phyloP scores from a whole-genome alignment of 92 coral and sea anemone genomes.

The Paragorgia papillata region DNA sequence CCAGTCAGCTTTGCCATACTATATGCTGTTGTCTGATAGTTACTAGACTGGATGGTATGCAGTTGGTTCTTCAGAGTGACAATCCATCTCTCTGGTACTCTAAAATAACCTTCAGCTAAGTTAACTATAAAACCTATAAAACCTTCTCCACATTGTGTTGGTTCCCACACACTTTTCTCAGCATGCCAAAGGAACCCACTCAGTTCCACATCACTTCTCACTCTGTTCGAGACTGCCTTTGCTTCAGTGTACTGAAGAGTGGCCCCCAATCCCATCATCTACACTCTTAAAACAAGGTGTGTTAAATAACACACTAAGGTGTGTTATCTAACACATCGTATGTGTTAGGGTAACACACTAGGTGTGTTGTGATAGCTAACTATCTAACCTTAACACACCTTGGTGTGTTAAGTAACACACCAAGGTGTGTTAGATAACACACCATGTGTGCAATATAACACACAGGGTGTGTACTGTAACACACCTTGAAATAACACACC shows the following conservation, averaged over 20 bases:
- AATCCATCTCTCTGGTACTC: slow-evolving; percentile 53
- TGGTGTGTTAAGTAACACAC: too few species aligned
- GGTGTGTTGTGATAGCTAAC: too few species aligned
- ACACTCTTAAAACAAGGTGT: too few species aligned
- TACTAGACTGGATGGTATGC: not conserved
- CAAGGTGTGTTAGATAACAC: too few species aligned
- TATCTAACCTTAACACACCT: too few species aligned
- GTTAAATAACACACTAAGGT: not conserved
- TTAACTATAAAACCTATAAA: slow-evolving; percentile 56
- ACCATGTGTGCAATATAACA: too few species aligned
- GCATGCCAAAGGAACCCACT: slow-evolving; percentile 54
- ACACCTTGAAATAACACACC: too few species aligned
- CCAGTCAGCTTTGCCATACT: slow-evolving; percentile 47
- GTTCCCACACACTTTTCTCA: slow-evolving; percentile 54
- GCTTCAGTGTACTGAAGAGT: too few species aligned
- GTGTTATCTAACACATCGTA: too few species aligned
- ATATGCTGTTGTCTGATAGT: slow-evolving; percentile 46
- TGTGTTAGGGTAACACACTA: too few species aligned
- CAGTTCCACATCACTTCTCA: slow-evolving; percentile 37
- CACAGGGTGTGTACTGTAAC: too few species aligned
- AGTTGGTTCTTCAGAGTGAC: slow-evolving; percentile 11
- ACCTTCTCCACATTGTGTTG: slow-evolving; percentile 52
- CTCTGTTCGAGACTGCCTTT: too few species aligned
- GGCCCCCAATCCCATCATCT: slow-evolving; percentile 59
- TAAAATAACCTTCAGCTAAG: slow-evolving; percentile 48